Conservation (phyloP, 2,888 invertebrate genomes). For the Mimachlamys varia region DNA sequence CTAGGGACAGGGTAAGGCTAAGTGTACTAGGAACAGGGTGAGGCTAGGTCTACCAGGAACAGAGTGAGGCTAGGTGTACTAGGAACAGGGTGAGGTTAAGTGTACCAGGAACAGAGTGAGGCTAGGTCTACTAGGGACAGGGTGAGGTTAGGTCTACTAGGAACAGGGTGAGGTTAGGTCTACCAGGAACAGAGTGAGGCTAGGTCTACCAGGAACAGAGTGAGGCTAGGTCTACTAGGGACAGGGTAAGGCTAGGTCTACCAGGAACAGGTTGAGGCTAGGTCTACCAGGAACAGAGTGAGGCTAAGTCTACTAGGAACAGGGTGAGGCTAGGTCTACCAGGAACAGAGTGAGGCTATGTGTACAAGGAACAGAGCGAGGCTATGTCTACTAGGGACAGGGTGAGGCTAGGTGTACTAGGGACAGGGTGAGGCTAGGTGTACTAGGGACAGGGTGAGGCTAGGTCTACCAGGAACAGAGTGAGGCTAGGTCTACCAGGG, state of each 20-base stretch:
- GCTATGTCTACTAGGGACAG: background rate
- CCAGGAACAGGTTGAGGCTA: background rate
- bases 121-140: too few species aligned
- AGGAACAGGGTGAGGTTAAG: too few species aligned
- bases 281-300: background rate
- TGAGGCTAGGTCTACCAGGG: background rate
- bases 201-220: too few species aligned
- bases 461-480: background rate
- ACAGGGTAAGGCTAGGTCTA: background rate
- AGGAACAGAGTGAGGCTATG: background rate
- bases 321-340: background rate
- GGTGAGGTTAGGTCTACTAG: too few species aligned
- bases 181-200: too few species aligned
- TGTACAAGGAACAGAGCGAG: background rate
- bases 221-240: background rate
- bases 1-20: too few species aligned
- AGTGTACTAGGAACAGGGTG: too few species aligned
- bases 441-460: conserved; percentile 37
- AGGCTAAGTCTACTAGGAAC: background rate
- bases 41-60: too few species aligned
- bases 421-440: conserved; percentile 51
- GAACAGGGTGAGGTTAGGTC: too few species aligned
- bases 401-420: background rate
- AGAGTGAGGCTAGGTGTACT: too few species aligned
- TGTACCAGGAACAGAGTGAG: too few species aligned